These are phyloP conservation scores for Drosophila stalkeri DNA, from an alignment of 2,888 invertebrate species.

Conservation along the genomic window DNA sequence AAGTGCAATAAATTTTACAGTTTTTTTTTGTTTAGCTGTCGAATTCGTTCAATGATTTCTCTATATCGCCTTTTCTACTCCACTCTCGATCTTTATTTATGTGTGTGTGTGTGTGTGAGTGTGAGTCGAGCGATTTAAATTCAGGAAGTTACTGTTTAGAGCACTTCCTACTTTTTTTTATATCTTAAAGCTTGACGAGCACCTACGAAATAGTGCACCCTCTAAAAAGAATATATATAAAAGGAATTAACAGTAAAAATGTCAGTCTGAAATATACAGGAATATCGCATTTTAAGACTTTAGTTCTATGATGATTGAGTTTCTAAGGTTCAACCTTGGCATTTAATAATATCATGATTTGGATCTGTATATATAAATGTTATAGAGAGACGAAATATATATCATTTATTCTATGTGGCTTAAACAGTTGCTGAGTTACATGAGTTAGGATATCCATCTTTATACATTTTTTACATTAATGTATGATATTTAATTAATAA, in stretches of 20 bases:
- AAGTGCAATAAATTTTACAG: constrained; percentile 74
- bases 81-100: constrained; percentile 66
- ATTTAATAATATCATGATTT: too few species aligned
- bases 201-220: constrained; percentile 1
- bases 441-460: neutral
- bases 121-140: constrained; percentile 52
- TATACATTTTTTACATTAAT: neutral
- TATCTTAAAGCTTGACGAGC: constrained; percentile 4
- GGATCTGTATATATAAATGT: neutral
- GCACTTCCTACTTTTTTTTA: constrained; percentile 8
- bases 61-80: constrained; percentile 12
- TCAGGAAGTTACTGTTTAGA: constrained; percentile 70
- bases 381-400: neutral
- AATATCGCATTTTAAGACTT: neutral
- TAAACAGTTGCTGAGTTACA: neutral
- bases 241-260: too few species aligned
- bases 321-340: too few species aligned
- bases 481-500: too few species aligned
- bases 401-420: neutral
- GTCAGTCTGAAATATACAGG: neutral
- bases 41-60: constrained; percentile 75
- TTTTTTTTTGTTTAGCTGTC: constrained; percentile 54
- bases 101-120: constrained; percentile 55
- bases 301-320: too few species aligned
- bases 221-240: neutral